phyloP scores from a whole-genome alignment of 1,140 invertebrate species.

The Lucilia sericata region DNA sequence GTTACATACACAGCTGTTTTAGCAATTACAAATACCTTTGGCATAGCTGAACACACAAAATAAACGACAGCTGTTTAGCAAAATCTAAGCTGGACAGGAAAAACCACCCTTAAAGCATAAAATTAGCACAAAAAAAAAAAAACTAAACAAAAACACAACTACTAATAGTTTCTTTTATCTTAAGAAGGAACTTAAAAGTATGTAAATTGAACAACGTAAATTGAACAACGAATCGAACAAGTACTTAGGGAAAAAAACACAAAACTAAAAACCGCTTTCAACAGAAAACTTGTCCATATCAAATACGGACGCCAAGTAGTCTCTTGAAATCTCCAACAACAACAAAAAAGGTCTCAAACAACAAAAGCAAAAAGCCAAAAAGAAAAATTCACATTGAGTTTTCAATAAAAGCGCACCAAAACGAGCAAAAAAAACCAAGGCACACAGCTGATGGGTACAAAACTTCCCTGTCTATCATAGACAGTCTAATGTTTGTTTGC shows the following conservation, averaged over 20 bases:
- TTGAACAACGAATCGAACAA: not conserved
- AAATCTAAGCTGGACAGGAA: too few species aligned
- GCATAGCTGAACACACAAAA: too few species aligned
- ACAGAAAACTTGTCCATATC: not conserved
- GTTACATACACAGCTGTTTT: too few species aligned
- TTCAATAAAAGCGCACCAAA: not conserved
- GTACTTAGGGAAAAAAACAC: not conserved
- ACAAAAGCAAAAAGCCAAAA: not conserved
- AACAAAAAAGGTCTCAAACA: not conserved
- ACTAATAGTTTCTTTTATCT: too few species aligned
- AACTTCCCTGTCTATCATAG: not conserved
- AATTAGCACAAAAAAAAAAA: too few species aligned
- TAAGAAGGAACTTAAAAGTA: too few species aligned
- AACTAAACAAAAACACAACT: too few species aligned
- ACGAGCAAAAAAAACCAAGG: too few species aligned
- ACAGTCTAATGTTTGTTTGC: not conserved
- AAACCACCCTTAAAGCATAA: too few species aligned
- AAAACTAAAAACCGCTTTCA: not conserved
- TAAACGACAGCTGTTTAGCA: too few species aligned
- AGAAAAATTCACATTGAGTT: not conserved
- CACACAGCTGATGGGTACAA: not conserved
- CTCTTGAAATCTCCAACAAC: not conserved
- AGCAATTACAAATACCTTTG: too few species aligned
- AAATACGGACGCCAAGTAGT: conserved; percentile 3
- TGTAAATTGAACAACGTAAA: not conserved